Conservation (phyloP, 1,140 invertebrate genomes). For the Pseudobourletiella spinata region DNA sequence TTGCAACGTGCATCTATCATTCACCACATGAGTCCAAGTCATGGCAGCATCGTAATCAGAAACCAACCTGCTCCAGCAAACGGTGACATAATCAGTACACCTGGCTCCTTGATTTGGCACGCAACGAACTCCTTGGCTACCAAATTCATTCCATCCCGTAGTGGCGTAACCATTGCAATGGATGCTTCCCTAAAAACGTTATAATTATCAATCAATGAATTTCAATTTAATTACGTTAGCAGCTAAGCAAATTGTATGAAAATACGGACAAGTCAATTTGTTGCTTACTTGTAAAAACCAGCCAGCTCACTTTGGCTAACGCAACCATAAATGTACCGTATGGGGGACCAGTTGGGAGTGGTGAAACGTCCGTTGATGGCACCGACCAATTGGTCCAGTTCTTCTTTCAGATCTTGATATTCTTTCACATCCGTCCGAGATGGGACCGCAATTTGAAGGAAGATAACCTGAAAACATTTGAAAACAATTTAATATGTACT, state of each 20-base stretch:
- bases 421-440: slow-evolving; percentile 82
- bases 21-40: too few relatives aligned
- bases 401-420: slow-evolving; percentile 81
- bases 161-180: slow-evolving; percentile 73
- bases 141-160: slow-evolving; percentile 86
- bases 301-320: slow-evolving; percentile 75
- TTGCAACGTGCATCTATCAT: too few relatives aligned
- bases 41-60: too few relatives aligned
- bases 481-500: background rate
- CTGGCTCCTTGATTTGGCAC: slow-evolving; percentile 76
- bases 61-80: slow-evolving; percentile 70
- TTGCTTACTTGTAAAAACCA: slow-evolving; percentile 60
- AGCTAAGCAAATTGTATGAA: background rate
- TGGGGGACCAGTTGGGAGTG: slow-evolving; percentile 81
- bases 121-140: slow-evolving; percentile 89
- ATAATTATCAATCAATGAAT: background rate
- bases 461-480: slow-evolving; percentile 45
- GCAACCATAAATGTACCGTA: slow-evolving; percentile 81
- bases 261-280: background rate
- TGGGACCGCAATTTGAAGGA: slow-evolving; percentile 78
- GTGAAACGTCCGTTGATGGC: slow-evolving; percentile 78
- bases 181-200: slow-evolving; percentile 57
- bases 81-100: slow-evolving; percentile 78
- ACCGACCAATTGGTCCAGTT: slow-evolving; percentile 81
- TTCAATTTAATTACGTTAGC: background rate